Evolutionary conservation across 1,140 invertebrate species (phyloP), one percentile per base, ranked within the genome.

Genomic region (Metaphire vulgaris): DNA sequence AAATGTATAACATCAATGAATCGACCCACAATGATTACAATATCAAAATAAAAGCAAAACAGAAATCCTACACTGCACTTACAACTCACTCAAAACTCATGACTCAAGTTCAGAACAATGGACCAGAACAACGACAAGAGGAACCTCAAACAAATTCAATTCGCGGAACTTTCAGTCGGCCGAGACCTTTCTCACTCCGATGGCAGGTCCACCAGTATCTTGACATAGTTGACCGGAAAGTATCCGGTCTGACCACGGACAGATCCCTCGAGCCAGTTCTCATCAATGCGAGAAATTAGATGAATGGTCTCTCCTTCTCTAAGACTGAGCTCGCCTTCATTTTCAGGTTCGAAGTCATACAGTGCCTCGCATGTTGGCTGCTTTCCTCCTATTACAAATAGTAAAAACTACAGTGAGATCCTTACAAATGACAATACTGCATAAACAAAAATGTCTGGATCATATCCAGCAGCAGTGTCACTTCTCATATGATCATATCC

Each of bases 271-370:
- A 80, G 83, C 85, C 85, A 86, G 74, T 93, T 98, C n/a, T 98
- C 96, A 83, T 99, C 96, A 81, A 99, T 93, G 84, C 94, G 93
- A 87, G 91, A 92, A 75, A 93, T 90, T 79, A 98, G 88, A 70
- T 90, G 92, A 81, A 99, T 97, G 64, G 92, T 92, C 83, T 98
- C 95, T 80, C 97, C 95, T 88, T 98, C 96, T 90, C 94, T 91
- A 87, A 97, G 92, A 84, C 92, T 91, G 81, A 98, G 89, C 89
- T 99, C 96, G 67, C 95, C 94, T 77, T 93, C 93, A 88, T 97
- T 98, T 88, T 98, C 96, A 0, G 96, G 91, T 67, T 97, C 94
- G 86, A 99, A 99, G 87, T 98, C 96, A 86, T 98, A 99, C 21
- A 98, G 88, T 65, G 96, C 96, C 79, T 92, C 92, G 85, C 93